Conservation (phyloP, 2,113 vertebrate species). For the Clarias macrocephalus region DNA sequence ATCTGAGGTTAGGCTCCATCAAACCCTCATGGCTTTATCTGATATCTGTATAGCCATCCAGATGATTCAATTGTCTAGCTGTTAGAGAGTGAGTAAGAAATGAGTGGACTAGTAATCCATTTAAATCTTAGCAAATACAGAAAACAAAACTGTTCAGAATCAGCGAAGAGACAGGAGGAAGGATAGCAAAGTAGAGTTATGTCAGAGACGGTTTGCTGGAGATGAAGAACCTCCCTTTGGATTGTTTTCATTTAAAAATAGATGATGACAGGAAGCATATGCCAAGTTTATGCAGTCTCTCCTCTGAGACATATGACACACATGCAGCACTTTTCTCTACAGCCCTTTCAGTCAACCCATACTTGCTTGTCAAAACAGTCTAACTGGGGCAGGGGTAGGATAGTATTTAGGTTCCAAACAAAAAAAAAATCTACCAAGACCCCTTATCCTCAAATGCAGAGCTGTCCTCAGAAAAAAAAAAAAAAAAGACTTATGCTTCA, state of each 20-base stretch:
- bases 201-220: constrained; percentile 31
- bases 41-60: constrained; percentile 7
- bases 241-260: constrained; percentile 53
- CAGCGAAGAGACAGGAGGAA: neutral
- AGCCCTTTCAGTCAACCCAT: neutral
- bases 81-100: neutral
- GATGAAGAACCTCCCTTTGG: constrained; percentile 47
- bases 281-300: constrained; percentile 15
- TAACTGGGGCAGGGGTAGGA: neutral
- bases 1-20: neutral
- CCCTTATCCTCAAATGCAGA: neutral
- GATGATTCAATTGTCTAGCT: constrained; percentile 4
- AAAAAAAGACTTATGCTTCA: neutral
- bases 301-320: constrained; percentile 15
- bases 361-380: constrained; percentile 8
- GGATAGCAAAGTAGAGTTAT: constrained; percentile 26
- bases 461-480: neutral
- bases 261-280: constrained; percentile 50
- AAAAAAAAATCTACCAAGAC: neutral
- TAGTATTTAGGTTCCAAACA: neutral
- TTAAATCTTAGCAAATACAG: neutral
- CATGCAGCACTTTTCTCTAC: neutral
- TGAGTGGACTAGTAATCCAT: neutral
- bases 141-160: neutral
- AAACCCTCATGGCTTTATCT: neutral